Conservation (phyloP, 2,113 vertebrate genomes). For the Ciconia stormi region DNA sequence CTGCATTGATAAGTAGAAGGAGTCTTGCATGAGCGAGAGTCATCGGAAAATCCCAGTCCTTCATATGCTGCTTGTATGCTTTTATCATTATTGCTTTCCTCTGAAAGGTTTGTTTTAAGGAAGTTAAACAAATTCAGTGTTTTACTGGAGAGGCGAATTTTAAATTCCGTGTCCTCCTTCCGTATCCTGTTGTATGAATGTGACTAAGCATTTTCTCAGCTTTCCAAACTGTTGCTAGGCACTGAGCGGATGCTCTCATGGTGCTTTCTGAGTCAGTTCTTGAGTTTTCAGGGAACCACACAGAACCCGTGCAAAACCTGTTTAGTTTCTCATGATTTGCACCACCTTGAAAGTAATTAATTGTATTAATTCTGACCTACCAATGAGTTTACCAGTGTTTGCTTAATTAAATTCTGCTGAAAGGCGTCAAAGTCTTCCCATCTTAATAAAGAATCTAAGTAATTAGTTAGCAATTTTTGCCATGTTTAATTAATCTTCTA, state of each 20-base stretch:
- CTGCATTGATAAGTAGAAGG: background rate
- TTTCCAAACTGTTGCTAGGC: slow-evolving; percentile 37
- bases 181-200: background rate
- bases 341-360: background rate
- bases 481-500: background rate
- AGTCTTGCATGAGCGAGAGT: background rate
- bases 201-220: slow-evolving; percentile 22
- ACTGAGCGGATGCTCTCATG: background rate
- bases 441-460: background rate
- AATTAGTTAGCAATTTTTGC: background rate
- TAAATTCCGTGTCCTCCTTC: background rate
- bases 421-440: background rate
- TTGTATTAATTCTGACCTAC: background rate
- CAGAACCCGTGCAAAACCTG: background rate
- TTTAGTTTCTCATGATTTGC: background rate
- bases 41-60: background rate
- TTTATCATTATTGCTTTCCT: background rate
- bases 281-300: background rate
- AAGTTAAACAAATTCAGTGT: background rate
- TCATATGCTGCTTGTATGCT: background rate
- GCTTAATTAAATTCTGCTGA: background rate
- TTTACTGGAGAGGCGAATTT: background rate
- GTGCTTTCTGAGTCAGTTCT: background rate
- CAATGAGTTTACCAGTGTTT: background rate
- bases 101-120: background rate